Evolutionary conservation across 2,888 invertebrate genomes (phyloP).

Genomic region (Venusia cambrica): DNA sequence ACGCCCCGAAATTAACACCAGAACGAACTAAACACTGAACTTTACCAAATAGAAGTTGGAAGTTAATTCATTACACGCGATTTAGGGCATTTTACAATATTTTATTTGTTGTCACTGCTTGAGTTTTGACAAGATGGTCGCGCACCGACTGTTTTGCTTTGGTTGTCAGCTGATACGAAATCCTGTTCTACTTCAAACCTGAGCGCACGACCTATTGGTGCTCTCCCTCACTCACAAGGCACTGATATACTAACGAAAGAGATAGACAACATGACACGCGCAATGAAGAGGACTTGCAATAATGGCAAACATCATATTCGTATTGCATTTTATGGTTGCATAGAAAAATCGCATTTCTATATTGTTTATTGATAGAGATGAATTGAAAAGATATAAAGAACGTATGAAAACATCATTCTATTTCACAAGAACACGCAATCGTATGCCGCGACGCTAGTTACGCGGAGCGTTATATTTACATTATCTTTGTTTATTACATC

Average conservation of each 20-base stretch:
- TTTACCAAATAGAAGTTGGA: constrained; percentile 64
- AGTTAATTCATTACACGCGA: constrained; percentile 72
- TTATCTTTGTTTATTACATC: constrained; percentile 38
- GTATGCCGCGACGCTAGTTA: constrained; percentile 45
- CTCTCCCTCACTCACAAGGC: constrained; percentile 41
- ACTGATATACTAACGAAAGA: constrained; percentile 34
- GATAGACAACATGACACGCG: constrained; percentile 46
- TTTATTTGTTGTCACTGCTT: constrained; percentile 78
- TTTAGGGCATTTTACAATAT: constrained; percentile 78
- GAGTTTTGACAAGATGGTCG: constrained; percentile 82
- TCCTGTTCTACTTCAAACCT: constrained; percentile 61
- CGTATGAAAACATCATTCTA: constrained; percentile 53
- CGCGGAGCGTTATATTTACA: constrained; percentile 62
- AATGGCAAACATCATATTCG: constrained; percentile 68
- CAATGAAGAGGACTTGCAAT: constrained; percentile 56
- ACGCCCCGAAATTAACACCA: constrained; percentile 63
- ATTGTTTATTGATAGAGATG: constrained; percentile 50
- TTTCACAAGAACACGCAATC: constrained; percentile 67
- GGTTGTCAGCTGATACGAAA: constrained; percentile 82
- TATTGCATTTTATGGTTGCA: constrained; percentile 68
- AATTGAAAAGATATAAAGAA: constrained; percentile 59
- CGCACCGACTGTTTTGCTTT: constrained; percentile 83
- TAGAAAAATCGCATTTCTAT: constrained; percentile 58
- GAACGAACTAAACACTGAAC: constrained; percentile 65
- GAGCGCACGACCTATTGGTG: constrained; percentile 39